Conservation (phyloP, 64 coral and sea anemone genomes). For the Anthopleura sola region DNA sequence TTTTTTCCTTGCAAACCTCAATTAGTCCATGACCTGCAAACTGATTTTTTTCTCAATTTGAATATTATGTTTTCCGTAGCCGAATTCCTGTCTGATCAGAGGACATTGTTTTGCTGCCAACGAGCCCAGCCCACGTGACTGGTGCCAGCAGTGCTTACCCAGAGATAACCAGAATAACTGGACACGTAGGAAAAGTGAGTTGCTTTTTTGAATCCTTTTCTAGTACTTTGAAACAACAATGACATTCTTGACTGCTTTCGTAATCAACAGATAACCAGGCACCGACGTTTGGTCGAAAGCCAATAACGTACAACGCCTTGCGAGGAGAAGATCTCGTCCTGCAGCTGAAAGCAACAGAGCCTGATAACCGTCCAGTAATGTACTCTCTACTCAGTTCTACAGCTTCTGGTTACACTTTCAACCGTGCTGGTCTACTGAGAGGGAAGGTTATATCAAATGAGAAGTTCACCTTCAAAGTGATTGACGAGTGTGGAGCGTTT, state of each 20-base stretch:
- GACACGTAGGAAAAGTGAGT: slow-evolving; percentile 19
- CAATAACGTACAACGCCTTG: not conserved
- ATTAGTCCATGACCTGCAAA: no score
- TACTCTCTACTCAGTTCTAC: slow-evolving; percentile 18
- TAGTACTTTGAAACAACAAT: no score
- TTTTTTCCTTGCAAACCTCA: no score
- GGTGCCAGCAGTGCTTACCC: slow-evolving; percentile 42
- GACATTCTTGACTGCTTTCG: not conserved
- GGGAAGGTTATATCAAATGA: not conserved
- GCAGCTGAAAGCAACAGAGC: slow-evolving; percentile 3
- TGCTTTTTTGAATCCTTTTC: not conserved
- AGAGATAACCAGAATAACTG: not conserved
- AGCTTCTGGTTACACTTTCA: slow-evolving; percentile 1
- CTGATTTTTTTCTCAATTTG: no score
- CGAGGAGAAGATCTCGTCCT: slow-evolving; percentile 10
- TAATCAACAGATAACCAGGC: not conserved
- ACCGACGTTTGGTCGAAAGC: not conserved
- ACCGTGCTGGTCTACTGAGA: not conserved
- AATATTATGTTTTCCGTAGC: not conserved
- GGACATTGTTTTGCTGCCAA: slow-evolving; percentile 37
- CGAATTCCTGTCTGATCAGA: slow-evolving; percentile 38
- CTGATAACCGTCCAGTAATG: slow-evolving; percentile 18
- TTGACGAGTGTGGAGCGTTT: slow-evolving; percentile 21
- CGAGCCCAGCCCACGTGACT: slow-evolving; percentile 21
- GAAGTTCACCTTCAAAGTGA: slow-evolving; percentile 25